phyloP scores from a whole-genome alignment of 30 jellyfish, hydroid and myxozoan species.

The Cassiopea xamachana region DNA sequence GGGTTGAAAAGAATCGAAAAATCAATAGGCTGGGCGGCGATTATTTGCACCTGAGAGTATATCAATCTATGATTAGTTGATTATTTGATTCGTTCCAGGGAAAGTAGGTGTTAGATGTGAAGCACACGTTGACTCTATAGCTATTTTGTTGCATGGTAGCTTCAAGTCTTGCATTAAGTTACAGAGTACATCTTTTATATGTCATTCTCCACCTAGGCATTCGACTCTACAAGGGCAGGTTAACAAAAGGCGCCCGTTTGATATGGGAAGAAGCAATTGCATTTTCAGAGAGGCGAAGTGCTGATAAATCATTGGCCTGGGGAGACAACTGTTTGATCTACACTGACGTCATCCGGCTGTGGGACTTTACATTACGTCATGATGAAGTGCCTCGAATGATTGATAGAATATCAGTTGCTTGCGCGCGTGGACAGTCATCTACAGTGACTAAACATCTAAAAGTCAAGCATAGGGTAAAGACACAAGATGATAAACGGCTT shows the following conservation, averaged over 20 bases:
- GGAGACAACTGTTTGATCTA: conserved; percentile 56
- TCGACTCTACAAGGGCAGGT: conserved; percentile 66
- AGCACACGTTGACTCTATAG: too few species aligned
- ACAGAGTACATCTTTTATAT: too few species aligned
- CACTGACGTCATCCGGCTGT: conserved; percentile 78
- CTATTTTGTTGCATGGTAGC: too few species aligned
- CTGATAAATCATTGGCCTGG: neutral
- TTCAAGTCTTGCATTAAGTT: too few species aligned
- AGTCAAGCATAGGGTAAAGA: neutral
- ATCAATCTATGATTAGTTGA: too few species aligned
- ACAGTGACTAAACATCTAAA: conserved; percentile 45
- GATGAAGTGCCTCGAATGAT: conserved; percentile 69
- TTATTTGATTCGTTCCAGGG: too few species aligned
- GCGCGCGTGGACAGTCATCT: conserved; percentile 77
- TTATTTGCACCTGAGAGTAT: too few species aligned
- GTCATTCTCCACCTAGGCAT: conserved; percentile 31
- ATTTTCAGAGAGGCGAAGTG: conserved; percentile 80
- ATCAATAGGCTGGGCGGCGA: too few species aligned
- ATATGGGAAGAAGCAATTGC: conserved; percentile 88
- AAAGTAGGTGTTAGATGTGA: too few species aligned
- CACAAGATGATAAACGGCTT: conserved; percentile 1
- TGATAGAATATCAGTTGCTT: conserved; percentile 56
- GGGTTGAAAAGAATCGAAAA: too few species aligned
- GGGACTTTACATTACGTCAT: conserved; percentile 79
- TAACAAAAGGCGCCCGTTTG: conserved; percentile 66